phyloP scores from a whole-genome alignment of 2,113 vertebrate genomes.

The Antechinus flavipes region DNA sequence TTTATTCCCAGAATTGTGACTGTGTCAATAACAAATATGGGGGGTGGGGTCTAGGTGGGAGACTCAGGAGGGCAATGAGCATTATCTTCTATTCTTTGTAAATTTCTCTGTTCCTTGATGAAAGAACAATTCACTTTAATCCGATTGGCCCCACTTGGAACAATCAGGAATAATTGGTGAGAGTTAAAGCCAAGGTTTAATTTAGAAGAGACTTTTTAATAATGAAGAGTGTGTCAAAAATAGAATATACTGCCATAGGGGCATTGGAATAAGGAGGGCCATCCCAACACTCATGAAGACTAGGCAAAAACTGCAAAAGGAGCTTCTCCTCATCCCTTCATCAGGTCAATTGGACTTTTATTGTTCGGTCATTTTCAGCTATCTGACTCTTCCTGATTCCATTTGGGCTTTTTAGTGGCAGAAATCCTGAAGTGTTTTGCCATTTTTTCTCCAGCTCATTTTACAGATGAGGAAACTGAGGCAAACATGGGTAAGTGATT shows the following conservation, averaged over 20 bases:
- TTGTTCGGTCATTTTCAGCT: neutral
- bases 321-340: neutral
- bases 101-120: neutral
- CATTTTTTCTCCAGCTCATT: neutral
- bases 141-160: neutral
- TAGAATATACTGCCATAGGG: neutral
- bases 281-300: neutral
- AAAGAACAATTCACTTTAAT: neutral
- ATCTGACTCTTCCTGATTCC: neutral
- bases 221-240: neutral
- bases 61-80: neutral
- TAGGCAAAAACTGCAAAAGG: neutral
- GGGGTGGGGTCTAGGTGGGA: neutral
- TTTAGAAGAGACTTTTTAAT: neutral
- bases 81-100: neutral
- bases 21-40: neutral
- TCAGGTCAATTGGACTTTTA: neutral
- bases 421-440: neutral
- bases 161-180: neutral
- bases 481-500: neutral
- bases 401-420: neutral
- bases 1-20: neutral
- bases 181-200: neutral
- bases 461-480: neutral
- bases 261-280: neutral